Conservation (phyloP, 2,888 invertebrate genomes). For the Hirtodrosophila histrioides region DNA sequence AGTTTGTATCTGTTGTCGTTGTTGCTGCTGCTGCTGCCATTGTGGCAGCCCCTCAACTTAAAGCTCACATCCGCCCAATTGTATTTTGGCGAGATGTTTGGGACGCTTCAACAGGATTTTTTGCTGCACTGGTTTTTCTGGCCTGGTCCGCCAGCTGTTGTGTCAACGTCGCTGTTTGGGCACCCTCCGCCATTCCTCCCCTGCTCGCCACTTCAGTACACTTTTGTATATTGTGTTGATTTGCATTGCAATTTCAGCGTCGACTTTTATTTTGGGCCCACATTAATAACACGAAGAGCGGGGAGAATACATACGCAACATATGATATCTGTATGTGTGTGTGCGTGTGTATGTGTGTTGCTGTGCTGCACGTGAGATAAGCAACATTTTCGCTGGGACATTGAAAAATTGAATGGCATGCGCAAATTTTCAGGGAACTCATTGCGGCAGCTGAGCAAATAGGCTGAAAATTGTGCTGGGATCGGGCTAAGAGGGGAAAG, state of each 20-base stretch:
- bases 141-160: conserved; percentile 3
- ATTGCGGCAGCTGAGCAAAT: conserved; percentile 49
- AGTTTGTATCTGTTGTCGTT: too few species aligned
- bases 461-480: conserved; percentile 6
- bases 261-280: conserved; percentile 29
- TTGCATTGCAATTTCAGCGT: conserved; percentile 31
- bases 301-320: conserved; percentile 17
- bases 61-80: conserved; percentile 58
- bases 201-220: conserved; percentile 2
- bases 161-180: conserved; percentile 21
- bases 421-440: conserved; percentile 31
- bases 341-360: not conserved
- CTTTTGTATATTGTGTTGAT: conserved; percentile 15
- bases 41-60: conserved; percentile 16
- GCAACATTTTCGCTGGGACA: conserved; percentile 46
- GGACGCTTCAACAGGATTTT: not conserved
- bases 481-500: not conserved
- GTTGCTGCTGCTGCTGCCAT: conserved; percentile 6
- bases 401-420: conserved; percentile 49
- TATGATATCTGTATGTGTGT: conserved; percentile 2
- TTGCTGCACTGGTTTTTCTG: conserved; percentile 3
- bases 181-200: too few species aligned
- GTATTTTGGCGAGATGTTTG: conserved; percentile 33
- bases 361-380: conserved; percentile 70
- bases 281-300: conserved; percentile 22